phyloP scores from a whole-genome alignment of 2,113 vertebrate genomes.

The Microcebus griseorufus region DNA sequence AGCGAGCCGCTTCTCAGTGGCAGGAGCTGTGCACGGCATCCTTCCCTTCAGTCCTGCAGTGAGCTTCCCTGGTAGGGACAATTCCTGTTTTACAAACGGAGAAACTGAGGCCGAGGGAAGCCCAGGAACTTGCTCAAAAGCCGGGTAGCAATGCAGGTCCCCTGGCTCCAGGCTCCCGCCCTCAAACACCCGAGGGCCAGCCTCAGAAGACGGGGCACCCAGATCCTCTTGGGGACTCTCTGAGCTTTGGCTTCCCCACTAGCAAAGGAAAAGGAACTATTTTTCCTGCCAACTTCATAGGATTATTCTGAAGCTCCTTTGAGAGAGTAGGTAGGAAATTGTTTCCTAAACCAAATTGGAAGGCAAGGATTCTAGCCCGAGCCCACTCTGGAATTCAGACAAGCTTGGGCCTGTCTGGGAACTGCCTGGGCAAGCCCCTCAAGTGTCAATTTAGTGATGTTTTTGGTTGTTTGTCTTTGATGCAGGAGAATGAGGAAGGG shows the following conservation, averaged over 20 bases:
- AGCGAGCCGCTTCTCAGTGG: rapidly evolving
- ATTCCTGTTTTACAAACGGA: background rate
- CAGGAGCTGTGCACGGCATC: rapidly evolving
- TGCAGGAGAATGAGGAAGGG: background rate
- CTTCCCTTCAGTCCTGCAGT: background rate
- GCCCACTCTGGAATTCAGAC: background rate
- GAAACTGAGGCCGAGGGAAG: too few relatives aligned
- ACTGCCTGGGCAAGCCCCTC: background rate
- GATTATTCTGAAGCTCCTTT: background rate
- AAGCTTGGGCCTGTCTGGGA: slow-evolving; percentile 11
- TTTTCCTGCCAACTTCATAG: background rate
- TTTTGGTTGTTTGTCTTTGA: background rate
- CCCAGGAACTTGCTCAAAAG: too few relatives aligned
- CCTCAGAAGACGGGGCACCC: background rate
- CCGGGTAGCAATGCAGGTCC: too few relatives aligned
- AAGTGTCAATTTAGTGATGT: background rate
- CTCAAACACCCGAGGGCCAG: background rate
- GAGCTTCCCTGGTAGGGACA: rapidly evolving
- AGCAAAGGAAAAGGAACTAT: background rate
- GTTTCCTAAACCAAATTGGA: background rate
- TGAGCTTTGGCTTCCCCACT: background rate
- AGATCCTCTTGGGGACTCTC: background rate
- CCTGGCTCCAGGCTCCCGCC: background rate
- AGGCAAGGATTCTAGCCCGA: background rate
- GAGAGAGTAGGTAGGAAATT: background rate